Percentiles rank a stretch among this genome's conserved stretches.
Evolutionary conservation across 2,113 vertebrate species (phyloP).

Genomic region (Oxyruncus cristatus): DNA sequence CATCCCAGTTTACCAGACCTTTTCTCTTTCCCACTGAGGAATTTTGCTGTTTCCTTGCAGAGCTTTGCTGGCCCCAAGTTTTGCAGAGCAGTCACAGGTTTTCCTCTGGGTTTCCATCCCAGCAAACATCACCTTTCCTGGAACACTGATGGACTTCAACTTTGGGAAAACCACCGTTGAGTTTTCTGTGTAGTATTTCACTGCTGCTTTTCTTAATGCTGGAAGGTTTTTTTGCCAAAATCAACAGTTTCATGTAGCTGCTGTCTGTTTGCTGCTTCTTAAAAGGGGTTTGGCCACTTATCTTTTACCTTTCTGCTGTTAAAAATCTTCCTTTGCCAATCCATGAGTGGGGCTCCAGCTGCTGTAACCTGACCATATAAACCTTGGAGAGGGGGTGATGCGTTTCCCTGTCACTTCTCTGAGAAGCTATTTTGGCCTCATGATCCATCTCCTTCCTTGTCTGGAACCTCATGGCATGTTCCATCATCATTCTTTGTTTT

Average conservation of each 20-base stretch:
- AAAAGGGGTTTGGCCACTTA: not conserved
- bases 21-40: not conserved
- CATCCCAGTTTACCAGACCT: not conserved
- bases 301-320: not conserved
- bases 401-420: not conserved
- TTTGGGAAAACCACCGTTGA: not conserved
- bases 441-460: not conserved
- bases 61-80: not conserved
- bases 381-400: accelerated
- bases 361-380: not conserved
- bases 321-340: not conserved
- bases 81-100: not conserved
- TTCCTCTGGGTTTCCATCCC: not conserved
- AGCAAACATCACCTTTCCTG: not conserved
- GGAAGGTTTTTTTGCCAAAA: not conserved
- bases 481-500: not conserved
- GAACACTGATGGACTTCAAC: not conserved
- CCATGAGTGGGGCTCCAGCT: not conserved
- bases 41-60: not conserved
- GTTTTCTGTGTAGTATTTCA: not conserved
- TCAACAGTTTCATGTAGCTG: not conserved
- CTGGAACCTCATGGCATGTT: not conserved
- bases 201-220: not conserved
- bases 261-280: not conserved
- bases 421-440: not conserved